Conservation (phyloP, 2,888 invertebrate species). For the Coelopa pilipes region DNA sequence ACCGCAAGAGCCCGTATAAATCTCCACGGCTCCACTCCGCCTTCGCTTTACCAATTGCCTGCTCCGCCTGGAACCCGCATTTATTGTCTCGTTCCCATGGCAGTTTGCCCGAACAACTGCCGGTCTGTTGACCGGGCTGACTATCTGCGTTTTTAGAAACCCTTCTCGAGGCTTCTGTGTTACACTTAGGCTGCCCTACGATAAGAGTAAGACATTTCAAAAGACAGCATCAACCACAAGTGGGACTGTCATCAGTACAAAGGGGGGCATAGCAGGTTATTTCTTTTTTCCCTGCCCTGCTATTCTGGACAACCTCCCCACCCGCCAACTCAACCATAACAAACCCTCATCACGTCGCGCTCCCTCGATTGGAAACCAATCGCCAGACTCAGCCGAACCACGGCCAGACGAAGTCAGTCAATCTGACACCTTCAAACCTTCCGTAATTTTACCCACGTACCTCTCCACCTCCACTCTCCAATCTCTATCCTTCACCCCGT, state of each 20-base stretch:
- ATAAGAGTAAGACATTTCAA: neutral
- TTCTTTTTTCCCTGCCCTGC: too few species aligned
- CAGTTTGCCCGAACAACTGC: too few species aligned
- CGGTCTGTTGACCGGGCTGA: too few species aligned
- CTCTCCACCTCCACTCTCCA: neutral
- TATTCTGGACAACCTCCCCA: neutral
- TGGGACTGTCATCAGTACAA: neutral
- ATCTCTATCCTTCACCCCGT: too few species aligned
- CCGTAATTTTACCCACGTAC: neutral
- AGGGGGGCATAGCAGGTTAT: too few species aligned
- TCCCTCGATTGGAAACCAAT: neutral
- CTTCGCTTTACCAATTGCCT: too few species aligned
- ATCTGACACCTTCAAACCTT: constrained; percentile 27
- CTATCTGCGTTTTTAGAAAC: neutral
- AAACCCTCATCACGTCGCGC: neutral
- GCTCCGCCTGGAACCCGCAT: too few species aligned
- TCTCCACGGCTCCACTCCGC: too few species aligned
- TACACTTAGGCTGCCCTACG: constrained; percentile 10
- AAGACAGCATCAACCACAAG: neutral
- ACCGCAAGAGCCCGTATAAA: too few species aligned
- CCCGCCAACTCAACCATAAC: neutral
- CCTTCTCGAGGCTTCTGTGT: constrained; percentile 28
- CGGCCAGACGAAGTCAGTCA: constrained; percentile 9
- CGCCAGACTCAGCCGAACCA: neutral
- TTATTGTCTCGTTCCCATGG: too few species aligned